These are phyloP conservation scores for Noctua comes DNA, from an alignment of 2,888 invertebrate genomes.

Conservation along the genomic window DNA sequence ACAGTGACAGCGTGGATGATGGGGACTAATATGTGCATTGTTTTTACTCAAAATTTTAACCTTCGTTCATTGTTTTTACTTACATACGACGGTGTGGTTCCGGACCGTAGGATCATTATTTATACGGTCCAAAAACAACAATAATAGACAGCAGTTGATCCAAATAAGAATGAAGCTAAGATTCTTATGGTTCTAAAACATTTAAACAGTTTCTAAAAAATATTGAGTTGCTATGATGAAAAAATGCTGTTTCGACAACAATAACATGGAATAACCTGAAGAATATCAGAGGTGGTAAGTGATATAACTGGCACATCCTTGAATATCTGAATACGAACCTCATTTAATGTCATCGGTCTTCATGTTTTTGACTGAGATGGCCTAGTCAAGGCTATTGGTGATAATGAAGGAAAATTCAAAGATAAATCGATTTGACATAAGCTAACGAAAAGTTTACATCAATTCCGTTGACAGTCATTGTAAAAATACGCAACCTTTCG, in stretches of 20 bases:
- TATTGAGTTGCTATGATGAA: background rate
- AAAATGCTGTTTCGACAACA: background rate
- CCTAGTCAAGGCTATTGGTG: background rate
- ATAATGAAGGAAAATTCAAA: background rate
- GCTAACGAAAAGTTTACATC: background rate
- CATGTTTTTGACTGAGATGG: background rate
- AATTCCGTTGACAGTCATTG: background rate
- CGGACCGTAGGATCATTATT: background rate
- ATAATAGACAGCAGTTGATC: background rate
- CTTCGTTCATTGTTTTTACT: background rate
- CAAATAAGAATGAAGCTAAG: background rate
- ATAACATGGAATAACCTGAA: background rate
- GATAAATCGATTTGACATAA: background rate
- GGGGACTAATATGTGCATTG: too few relatives aligned
- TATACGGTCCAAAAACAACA: background rate
- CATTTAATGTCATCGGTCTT: background rate
- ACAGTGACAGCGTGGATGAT: conserved; percentile 61
- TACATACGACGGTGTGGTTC: background rate
- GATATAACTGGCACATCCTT: background rate
- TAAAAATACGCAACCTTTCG: background rate
- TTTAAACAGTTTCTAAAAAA: background rate
- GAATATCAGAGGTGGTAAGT: background rate
- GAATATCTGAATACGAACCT: background rate
- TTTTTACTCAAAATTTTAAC: background rate
- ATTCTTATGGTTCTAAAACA: background rate